A percentile compares a stretch with the other conserved stretches of the same genome.
These are phyloP conservation scores for Clarias macrocephalus DNA, from an alignment of 2,113 vertebrate genomes.

Conservation along the genomic window DNA sequence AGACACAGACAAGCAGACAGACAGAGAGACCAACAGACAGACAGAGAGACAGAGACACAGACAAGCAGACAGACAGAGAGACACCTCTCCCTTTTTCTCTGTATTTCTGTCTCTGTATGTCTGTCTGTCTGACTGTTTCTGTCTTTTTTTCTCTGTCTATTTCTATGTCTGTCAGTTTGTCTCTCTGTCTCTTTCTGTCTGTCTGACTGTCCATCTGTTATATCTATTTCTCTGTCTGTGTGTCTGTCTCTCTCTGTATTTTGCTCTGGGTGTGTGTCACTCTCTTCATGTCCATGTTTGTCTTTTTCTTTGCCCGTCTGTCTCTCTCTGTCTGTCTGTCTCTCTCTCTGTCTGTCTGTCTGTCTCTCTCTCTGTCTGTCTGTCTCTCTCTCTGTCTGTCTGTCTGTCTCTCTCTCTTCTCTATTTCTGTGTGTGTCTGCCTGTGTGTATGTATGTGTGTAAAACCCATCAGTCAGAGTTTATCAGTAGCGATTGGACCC, in stretches of 20 bases:
- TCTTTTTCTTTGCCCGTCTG: not conserved
- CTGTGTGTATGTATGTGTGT: not conserved
- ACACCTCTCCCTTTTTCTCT: not conserved
- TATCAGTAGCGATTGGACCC: conserved; percentile 63
- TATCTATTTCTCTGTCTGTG: not conserved
- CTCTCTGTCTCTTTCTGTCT: not conserved
- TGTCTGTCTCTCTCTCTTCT: not conserved
- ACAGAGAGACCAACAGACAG: too few species aligned
- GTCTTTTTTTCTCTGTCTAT: not conserved
- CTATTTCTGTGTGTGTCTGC: not conserved
- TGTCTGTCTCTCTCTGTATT: not conserved
- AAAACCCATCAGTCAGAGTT: conserved; percentile 53
- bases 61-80: too few species aligned
- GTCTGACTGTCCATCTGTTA: not conserved
- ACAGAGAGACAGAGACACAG: too few species aligned
- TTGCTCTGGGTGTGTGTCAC: too few species aligned
- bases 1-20: too few species aligned
- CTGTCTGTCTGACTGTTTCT: not conserved
- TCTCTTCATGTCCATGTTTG: not conserved
- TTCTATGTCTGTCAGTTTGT: not conserved
- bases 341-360: not conserved
- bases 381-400: not conserved
- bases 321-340: conserved; percentile 12
- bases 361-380: not conserved
- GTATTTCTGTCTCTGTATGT: not conserved